Conservation (phyloP, 2,797 vertebrate species). For the Crax fasciolata region DNA sequence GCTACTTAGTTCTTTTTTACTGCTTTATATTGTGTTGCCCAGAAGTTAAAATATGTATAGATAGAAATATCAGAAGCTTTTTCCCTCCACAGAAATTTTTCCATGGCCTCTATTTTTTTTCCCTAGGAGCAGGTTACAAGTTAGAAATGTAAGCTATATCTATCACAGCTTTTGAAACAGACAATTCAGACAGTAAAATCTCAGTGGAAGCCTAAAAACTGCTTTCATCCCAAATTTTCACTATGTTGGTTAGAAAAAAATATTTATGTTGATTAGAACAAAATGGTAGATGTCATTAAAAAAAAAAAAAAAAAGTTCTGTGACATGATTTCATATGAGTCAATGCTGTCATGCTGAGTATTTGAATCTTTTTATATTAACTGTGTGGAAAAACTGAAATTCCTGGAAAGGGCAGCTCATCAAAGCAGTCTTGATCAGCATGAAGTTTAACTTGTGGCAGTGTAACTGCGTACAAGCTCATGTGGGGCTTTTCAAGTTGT, state of each 20-base stretch:
- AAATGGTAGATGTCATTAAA: neutral
- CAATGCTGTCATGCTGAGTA: accelerated
- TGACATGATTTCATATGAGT: accelerated
- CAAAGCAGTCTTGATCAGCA: neutral
- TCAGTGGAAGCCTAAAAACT: neutral
- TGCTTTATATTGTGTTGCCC: neutral
- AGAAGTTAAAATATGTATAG: neutral
- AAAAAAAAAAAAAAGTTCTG: neutral
- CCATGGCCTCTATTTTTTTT: neutral
- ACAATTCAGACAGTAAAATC: neutral
- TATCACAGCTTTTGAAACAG: neutral
- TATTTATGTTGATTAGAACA: neutral
- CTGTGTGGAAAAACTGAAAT: neutral
- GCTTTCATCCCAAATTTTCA: neutral
- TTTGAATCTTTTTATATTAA: neutral
- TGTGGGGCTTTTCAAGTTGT: neutral
- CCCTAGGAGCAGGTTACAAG: neutral
- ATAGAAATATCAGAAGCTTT: neutral
- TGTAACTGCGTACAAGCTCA: neutral
- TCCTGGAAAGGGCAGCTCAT: neutral
- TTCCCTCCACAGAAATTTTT: neutral
- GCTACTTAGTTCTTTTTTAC: neutral
- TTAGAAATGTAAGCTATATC: neutral
- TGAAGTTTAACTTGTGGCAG: accelerated
- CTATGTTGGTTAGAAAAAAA: neutral